Base-by-base conservation (phyloP, 2,797 vertebrate genomes). In the Silurus aristotelis region DNA sequence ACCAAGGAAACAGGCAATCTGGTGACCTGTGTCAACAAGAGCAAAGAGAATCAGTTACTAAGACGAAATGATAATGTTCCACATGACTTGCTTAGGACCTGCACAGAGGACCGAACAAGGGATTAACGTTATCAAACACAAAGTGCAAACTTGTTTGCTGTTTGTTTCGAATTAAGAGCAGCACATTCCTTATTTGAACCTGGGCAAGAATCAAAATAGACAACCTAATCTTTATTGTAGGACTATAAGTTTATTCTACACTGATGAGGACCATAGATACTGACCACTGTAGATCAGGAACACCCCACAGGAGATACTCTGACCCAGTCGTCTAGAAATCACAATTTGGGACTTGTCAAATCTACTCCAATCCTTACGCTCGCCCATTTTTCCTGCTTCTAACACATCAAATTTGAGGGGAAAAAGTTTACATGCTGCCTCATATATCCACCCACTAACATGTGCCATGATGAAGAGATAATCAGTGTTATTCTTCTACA, bases 1-100 rank as follows among this genome's bases (percentile, higher is more conserved):
- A 89, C 94, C 85, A 93, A 93, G 90, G 93, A 68, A 94, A 94
- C 93, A 72, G 87, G 76, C 85, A 60, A 86, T 86, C 66, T 86
- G 58, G 88, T 90, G 92, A 92, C 90, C 89, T 87, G 55, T 88
- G 89, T 90, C 87, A 89, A 87, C 89, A 84, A 85, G 82, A 89
- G 84, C 86, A 83, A 87, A 89, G 89, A 83, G 90, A 91, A 90
- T 84, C 89, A 83, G 92, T 93, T 88, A 89, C 92, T 91, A 87
- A 87, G 87, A 75, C 76, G 43, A 77, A 80, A 84, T 86, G 80
- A 88, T 88, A 89, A 87, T 80, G 81, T 70, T 87, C 87, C 31
- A 85, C 85, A 27, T 76, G 71, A 60, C 46, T 66, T 25, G 6
- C 6, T 38, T 61, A 31, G 31, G 64, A 60, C 25, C 12, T 56